Evolutionary conservation across 2,797 vertebrate genomes (phyloP).

Genomic region (Eptatretus atami): DNA sequence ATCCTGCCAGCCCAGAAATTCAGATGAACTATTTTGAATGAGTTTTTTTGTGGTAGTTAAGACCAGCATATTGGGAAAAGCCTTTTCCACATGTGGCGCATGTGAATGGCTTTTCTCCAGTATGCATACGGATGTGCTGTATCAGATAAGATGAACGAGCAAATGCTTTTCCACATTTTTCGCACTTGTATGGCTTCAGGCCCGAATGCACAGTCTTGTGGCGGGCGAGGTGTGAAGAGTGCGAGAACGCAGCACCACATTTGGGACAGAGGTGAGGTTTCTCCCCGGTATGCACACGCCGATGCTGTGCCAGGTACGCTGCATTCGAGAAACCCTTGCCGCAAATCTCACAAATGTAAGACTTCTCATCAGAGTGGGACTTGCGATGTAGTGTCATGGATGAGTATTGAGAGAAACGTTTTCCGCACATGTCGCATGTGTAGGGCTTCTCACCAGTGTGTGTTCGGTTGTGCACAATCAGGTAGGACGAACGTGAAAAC

Average conservation of each 20-base stretch:
- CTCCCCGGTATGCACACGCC: slow-evolving; percentile 1
- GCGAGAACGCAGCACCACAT: background rate
- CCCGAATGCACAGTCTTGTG: slow-evolving; percentile 2
- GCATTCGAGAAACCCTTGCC: slow-evolving; percentile 3
- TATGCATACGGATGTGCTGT: slow-evolving; percentile 4
- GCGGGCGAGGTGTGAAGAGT: slow-evolving; percentile 2
- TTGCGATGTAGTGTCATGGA: slow-evolving; percentile 5
- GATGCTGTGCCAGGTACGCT: background rate
- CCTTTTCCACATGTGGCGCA: background rate
- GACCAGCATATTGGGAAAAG: slow-evolving; percentile 4
- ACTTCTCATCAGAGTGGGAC: slow-evolving; percentile 2
- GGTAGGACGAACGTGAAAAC: slow-evolving; percentile 3
- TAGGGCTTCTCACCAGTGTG: slow-evolving; percentile 3
- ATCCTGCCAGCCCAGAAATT: too few relatives aligned
- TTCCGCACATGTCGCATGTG: background rate
- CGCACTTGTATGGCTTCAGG: background rate
- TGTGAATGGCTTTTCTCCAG: slow-evolving; percentile 1
- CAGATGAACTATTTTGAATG: background rate
- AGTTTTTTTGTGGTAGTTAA: slow-evolving; percentile 5
- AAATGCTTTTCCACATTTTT: background rate
- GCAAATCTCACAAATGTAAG: background rate
- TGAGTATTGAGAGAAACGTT: slow-evolving; percentile 2
- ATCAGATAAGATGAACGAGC: slow-evolving; percentile 2
- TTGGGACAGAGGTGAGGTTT: slow-evolving; percentile 4
- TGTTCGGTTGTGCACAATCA: background rate